phyloP scores from a whole-genome alignment of 2,797 vertebrate genomes.

The Peromyscus nudipes region DNA sequence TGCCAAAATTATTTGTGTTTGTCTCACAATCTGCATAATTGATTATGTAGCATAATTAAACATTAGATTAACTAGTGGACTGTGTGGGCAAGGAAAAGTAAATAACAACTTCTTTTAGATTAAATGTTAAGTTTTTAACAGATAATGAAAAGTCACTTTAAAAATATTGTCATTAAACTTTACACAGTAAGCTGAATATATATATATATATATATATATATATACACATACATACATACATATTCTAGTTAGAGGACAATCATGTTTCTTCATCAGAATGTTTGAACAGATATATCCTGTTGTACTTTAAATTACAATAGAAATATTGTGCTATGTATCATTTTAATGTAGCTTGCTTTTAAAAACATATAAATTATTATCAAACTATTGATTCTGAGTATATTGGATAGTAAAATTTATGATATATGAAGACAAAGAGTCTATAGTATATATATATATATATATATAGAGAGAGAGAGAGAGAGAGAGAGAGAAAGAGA shows the following conservation, averaged over 20 bases:
- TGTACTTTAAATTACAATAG: background rate
- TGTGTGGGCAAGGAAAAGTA: background rate
- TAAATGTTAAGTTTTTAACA: background rate
- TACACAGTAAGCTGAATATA: background rate
- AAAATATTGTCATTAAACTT: background rate
- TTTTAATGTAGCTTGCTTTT: background rate
- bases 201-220: too few species aligned
- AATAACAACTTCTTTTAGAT: conserved; percentile 17
- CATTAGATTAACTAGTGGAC: background rate
- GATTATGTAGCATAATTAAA: background rate
- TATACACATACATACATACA: too few species aligned
- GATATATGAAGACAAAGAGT: background rate
- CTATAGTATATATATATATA: too few species aligned
- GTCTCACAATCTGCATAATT: background rate
- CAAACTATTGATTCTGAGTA: background rate
- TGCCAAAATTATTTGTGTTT: background rate
- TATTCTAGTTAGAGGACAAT: background rate
- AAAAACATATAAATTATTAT: background rate
- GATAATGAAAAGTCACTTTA: background rate
- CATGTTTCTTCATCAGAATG: conserved; percentile 3
- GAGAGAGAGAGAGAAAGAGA: background rate
- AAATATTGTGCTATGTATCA: background rate
- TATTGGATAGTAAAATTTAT: background rate
- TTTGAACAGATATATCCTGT: background rate
- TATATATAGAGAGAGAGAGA: background rate